A percentile compares a stretch with the other conserved stretches of the same genome.
These are phyloP conservation scores for Liposcelis brunnea DNA, from an alignment of 2,888 invertebrate genomes.

Conservation along the genomic window DNA sequence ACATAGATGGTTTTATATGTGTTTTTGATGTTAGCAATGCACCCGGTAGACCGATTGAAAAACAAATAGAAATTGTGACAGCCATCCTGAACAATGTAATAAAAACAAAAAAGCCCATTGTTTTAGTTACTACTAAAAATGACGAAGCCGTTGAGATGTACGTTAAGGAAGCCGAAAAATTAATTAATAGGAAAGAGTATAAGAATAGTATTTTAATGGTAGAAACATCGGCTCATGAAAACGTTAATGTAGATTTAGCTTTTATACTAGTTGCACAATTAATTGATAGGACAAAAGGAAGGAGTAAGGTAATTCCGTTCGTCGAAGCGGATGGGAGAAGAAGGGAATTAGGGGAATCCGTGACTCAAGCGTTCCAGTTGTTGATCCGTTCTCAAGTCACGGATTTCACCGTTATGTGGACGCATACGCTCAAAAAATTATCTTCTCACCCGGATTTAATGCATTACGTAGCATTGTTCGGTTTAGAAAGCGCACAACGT, in stretches of 20 bases:
- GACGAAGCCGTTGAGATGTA: constrained; percentile 81
- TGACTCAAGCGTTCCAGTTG: constrained; percentile 78
- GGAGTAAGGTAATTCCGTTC: constrained; percentile 52
- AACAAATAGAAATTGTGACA: constrained; percentile 74
- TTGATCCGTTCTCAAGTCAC: constrained; percentile 55
- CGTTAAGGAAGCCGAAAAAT: constrained; percentile 72
- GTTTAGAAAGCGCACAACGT: constrained; percentile 45
- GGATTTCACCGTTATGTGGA: constrained; percentile 63
- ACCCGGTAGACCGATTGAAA: constrained; percentile 77
- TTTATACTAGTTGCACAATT: constrained; percentile 80
- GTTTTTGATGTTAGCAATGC: constrained; percentile 92
- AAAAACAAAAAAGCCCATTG: constrained; percentile 88
- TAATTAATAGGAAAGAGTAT: constrained; percentile 80
- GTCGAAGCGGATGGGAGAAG: constrained; percentile 70
- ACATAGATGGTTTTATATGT: constrained; percentile 88
- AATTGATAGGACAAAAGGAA: constrained; percentile 75
- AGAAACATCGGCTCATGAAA: constrained; percentile 90
- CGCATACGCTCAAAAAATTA: constrained; percentile 68
- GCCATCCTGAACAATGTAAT: constrained; percentile 70
- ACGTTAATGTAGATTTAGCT: constrained; percentile 88
- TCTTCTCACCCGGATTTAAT: constrained; percentile 77
- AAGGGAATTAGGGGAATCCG: constrained; percentile 75
- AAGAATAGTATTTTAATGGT: constrained; percentile 75
- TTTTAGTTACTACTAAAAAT: constrained; percentile 88
- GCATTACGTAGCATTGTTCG: constrained; percentile 77